phyloP scores from a whole-genome alignment of 2,113 vertebrate species.

The Pseudopipra pipra region DNA sequence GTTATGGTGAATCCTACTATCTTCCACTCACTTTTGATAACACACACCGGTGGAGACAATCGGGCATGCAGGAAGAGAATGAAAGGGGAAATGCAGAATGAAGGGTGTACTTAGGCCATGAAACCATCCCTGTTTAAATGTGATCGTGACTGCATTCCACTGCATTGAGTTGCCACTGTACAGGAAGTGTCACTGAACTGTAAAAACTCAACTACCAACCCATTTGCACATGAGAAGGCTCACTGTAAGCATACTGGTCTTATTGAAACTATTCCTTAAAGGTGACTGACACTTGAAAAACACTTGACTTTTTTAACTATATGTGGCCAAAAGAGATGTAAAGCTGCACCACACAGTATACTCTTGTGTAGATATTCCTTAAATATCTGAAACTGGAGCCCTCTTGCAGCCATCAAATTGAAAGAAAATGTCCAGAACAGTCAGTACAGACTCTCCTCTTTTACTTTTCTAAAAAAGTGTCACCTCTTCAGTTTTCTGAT shows the following conservation, averaged over 20 bases:
- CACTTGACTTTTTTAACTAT: not conserved
- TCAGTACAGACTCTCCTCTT: not conserved
- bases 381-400: not conserved
- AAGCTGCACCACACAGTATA: not conserved
- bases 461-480: not conserved
- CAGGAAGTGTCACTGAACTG: not conserved
- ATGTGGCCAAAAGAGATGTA: not conserved
- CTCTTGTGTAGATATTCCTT: not conserved
- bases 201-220: not conserved
- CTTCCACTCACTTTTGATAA: not conserved
- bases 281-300: not conserved
- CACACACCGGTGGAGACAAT: not conserved
- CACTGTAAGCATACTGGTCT: accelerated
- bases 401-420: not conserved
- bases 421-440: not conserved
- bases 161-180: not conserved
- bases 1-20: not conserved
- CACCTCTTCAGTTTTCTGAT: not conserved
- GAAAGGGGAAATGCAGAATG: not conserved
- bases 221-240: not conserved
- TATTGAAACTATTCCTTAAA: not conserved
- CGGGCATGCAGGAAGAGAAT: not conserved
- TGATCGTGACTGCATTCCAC: not conserved
- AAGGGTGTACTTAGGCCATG: not conserved
- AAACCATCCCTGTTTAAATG: not conserved